Base-by-base conservation (phyloP, 2,113 vertebrate species). In the Channa maculata region DNA sequence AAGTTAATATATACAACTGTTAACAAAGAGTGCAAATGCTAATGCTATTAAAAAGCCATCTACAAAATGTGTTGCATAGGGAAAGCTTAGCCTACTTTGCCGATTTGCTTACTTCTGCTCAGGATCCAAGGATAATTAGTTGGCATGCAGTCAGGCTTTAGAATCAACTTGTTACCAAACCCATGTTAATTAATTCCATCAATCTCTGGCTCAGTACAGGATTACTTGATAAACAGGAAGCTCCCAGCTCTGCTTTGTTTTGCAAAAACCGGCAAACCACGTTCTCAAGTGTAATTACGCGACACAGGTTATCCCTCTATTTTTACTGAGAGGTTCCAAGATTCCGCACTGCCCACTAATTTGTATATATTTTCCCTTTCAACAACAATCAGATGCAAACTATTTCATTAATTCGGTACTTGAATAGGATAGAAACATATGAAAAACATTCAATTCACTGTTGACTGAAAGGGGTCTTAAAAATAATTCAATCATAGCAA, bases 61-160 rank as follows among this genome's bases (percentile, higher is more conserved):
- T 24, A 24, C 24, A 24, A 24, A 24, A 24, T 24, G 24, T 24
- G 24, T 24, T 7, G 6, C 39, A 41, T 41, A 7, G 39, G 6
- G 39, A 41, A 41, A 7, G 39, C 39, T 41, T 41, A 41, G 39
- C 39, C 6, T 41, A 41, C 39, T 41, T 41, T 41, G 4, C 39
- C 6, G 39, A 41, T 7, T 41, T 5, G 39, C 6, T 41, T 5
- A 41, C 39, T 63, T 3, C 9, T 4, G 46, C 41, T 46, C 48
- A 54, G 41, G 41, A 13, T 71, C 33, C 15, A 72, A 54, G 64
- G 34, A 64, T 73, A 73, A 73, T 64, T 73, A 73, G 12, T 10
- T 73, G 13, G 41, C 24, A 53, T n/a, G 14, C 12, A 49, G 14
- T 46, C 73, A 9, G n/a, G 11, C 8, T 54, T 66, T 14, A 44